Evolutionary conservation across 1,140 invertebrate genomes (phyloP).

Genomic region (Hypothenemus hampei): DNA sequence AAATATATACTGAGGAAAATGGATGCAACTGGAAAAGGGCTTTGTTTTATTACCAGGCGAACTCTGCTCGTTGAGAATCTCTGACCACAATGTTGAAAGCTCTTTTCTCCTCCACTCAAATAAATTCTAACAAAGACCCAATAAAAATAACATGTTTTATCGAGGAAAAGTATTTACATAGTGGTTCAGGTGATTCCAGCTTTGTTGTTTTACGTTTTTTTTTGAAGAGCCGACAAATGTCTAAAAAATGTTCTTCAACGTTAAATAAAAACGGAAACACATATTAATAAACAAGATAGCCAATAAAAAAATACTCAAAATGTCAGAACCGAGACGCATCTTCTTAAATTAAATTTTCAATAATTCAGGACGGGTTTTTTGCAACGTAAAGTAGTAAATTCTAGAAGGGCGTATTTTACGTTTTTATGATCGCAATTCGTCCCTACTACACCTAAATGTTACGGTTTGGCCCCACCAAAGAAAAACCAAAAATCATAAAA

Average conservation of each 20-base stretch:
- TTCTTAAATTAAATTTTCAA: slow-evolving; percentile 26
- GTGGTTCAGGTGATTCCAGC: not conserved
- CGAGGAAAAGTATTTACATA: not conserved
- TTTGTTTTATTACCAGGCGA: not conserved
- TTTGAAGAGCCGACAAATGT: not conserved
- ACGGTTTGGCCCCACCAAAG: slow-evolving; percentile 13
- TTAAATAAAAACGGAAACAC: not conserved
- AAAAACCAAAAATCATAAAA: slow-evolving; percentile 24
- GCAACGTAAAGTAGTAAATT: slow-evolving; percentile 22
- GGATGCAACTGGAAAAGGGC: too few relatives aligned
- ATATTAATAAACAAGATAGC: too few relatives aligned
- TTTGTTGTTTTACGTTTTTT: not conserved
- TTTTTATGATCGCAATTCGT: slow-evolving; percentile 21
- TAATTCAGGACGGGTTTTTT: slow-evolving; percentile 20
- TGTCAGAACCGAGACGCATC: slow-evolving; percentile 17
- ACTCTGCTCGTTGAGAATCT: not conserved
- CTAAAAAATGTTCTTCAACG: not conserved
- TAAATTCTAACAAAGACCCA: not conserved
- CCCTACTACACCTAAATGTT: slow-evolving; percentile 15
- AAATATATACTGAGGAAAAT: too few relatives aligned
- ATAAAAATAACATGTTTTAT: not conserved
- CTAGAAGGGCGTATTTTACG: slow-evolving; percentile 14
- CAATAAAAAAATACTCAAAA: slow-evolving; percentile 13
- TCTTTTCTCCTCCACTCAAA: not conserved
- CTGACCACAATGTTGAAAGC: not conserved